These are phyloP conservation scores for Glaucidium brasilianum DNA, from an alignment of 2,113 vertebrate species.

Conservation along the genomic window DNA sequence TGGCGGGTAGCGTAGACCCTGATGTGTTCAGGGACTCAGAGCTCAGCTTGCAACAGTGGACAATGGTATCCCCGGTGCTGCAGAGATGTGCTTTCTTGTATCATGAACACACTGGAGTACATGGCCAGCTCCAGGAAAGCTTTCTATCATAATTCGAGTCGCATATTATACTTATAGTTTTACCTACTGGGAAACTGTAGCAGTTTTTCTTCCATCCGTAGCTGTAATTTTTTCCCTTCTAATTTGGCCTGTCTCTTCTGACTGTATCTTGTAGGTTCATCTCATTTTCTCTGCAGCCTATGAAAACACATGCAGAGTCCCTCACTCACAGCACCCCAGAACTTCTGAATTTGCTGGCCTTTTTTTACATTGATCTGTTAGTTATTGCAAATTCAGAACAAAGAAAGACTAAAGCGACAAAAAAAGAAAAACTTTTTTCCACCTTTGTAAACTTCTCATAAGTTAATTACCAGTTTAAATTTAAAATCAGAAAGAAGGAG, in stretches of 20 bases:
- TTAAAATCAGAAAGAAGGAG: slow-evolving; percentile 5
- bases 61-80: fast-evolving
- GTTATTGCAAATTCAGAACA: background rate
- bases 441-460: background rate
- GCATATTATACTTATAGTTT: background rate
- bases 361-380: background rate
- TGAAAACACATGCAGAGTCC: background rate
- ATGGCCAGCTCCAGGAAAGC: background rate
- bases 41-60: background rate
- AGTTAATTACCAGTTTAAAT: slow-evolving; percentile 1
- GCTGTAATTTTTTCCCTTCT: background rate
- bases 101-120: background rate
- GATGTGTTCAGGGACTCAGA: background rate
- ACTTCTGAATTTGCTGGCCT: background rate
- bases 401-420: background rate
- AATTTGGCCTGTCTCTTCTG: background rate
- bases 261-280: background rate
- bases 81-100: background rate
- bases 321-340: background rate
- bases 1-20: fast-evolving
- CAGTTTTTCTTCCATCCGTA: background rate
- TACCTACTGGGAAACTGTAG: background rate
- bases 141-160: background rate
- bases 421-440: background rate
- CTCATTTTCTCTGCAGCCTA: background rate